These are phyloP conservation scores for Drosophila leonis DNA, from an alignment of 2,888 invertebrate species.

Conservation along the genomic window DNA sequence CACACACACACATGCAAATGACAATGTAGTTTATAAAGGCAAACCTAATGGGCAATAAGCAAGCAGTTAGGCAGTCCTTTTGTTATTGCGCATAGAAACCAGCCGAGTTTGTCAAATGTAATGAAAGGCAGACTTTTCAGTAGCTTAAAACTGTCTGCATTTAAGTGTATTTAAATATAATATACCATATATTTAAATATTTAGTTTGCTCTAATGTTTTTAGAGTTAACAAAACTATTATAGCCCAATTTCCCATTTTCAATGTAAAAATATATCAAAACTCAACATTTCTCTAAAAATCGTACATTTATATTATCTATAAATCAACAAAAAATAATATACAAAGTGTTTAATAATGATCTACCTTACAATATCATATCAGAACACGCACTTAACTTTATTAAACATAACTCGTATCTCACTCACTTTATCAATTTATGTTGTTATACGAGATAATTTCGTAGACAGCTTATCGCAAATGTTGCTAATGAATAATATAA, in stretches of 20 bases:
- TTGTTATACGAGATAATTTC: constrained; percentile 11
- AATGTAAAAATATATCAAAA: background rate
- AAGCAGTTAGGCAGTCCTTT: constrained; percentile 27
- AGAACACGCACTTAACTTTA: background rate
- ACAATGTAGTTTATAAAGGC: constrained; percentile 13
- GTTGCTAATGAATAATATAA: constrained; percentile 22
- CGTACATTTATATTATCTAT: background rate
- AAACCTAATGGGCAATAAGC: constrained; percentile 34
- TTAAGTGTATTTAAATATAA: background rate
- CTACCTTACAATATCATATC: background rate
- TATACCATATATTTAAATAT: background rate
- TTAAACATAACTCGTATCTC: background rate
- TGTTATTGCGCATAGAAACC: constrained; percentile 21
- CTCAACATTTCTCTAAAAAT: background rate
- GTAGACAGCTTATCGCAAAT: background rate
- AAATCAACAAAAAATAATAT: too few relatives aligned
- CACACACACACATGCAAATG: constrained; percentile 6
- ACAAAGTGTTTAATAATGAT: background rate
- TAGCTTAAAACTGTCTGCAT: background rate
- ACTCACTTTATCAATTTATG: background rate
- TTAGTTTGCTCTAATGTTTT: background rate
- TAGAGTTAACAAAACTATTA: too few relatives aligned
- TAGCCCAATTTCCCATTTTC: too few relatives aligned
- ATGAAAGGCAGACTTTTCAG: background rate
- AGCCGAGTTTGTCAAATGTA: constrained; percentile 8